Evolutionary conservation across 2,888 invertebrate species (phyloP).

Genomic region (Sphecodes monilicornis): DNA sequence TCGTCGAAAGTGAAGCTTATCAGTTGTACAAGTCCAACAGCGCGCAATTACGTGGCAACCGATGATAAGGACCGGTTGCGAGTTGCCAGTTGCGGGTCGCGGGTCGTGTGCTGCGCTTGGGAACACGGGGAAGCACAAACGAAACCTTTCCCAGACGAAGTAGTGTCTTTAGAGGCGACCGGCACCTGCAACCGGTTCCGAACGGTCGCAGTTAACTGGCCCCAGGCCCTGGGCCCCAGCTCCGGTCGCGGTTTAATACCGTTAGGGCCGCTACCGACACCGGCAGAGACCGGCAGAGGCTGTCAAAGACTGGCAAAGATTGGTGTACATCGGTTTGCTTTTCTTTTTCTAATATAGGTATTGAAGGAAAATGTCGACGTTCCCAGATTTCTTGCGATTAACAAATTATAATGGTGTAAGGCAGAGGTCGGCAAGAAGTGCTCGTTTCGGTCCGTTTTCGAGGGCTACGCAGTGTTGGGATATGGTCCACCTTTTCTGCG

Average conservation of each 20-base stretch:
- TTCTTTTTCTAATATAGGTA: too few species aligned
- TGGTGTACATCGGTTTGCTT: too few species aligned
- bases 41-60: conserved; percentile 13
- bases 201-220: conserved; percentile 77
- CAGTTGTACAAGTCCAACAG: not conserved
- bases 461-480: too few species aligned
- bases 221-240: conserved; percentile 58
- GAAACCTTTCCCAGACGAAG: conserved; percentile 42
- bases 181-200: conserved; percentile 77
- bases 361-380: too few species aligned
- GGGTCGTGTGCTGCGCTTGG: too few species aligned
- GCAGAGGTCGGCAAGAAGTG: too few species aligned
- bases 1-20: conserved; percentile 17
- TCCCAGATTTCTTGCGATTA: too few species aligned
- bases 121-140: conserved; percentile 20
- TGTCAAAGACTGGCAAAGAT: too few species aligned
- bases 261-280: conserved; percentile 63
- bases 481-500: too few species aligned
- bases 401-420: too few species aligned
- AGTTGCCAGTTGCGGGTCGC: not conserved
- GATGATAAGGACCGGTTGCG: conserved; percentile 20
- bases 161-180: conserved; percentile 46
- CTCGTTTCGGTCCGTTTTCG: too few species aligned
- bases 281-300: not conserved
- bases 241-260: conserved; percentile 72